Base-by-base conservation (phyloP, 2,113 vertebrate species). In the Lampris megalopsis region DNA sequence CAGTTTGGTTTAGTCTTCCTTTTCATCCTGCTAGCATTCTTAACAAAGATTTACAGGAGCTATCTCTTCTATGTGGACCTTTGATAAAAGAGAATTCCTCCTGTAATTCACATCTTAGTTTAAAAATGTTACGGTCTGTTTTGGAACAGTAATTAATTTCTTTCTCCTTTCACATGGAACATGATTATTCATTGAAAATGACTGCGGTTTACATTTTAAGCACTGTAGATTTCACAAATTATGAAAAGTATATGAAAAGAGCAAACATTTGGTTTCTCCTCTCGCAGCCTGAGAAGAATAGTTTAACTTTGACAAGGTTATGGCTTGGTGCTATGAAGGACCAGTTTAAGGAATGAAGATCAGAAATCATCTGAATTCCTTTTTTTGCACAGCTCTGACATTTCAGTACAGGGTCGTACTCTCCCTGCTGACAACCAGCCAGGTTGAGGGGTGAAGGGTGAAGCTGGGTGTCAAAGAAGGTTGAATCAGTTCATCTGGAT, bases 331-430 rank as follows among this genome's bases (percentile, higher is more conserved):
- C 48, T 68, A 49, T 13, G 56, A 38, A 81, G 53, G 41, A 59
- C 64, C 62, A 24, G 53, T 70, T 63, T 57, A 80, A 80, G 82
- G 84, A 74, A 80, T 79, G 52, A 54, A 68, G 69, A 71, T 24
- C 71, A 68, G 77, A 84, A 84, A 54, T 80, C 61, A 57, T 73
- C 64, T 66, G 82, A 80, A 80, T 78, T 86, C 58, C 84, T 68
- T 49, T 43, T 61, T 1, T 3, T 63, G 47, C 43, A 42, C 52
- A 49, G 42, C 24, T 24, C 24, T 24, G 24, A 24, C 24, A 24
- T 24, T 24, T 24, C 24, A 24, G 24, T 24, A 24, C 24, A 24
- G 24, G 24, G 24, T 24, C 24, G 24, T 24, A 24, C 24, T 24
- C 24, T 24, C 24, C 24, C 24, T 24, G 24, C 24, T 24, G 24